Percentiles rank a stretch among this genome's conserved stretches.
Conservation (phyloP, 2,888 invertebrate genomes). For the Eupithecia centaureata region DNA sequence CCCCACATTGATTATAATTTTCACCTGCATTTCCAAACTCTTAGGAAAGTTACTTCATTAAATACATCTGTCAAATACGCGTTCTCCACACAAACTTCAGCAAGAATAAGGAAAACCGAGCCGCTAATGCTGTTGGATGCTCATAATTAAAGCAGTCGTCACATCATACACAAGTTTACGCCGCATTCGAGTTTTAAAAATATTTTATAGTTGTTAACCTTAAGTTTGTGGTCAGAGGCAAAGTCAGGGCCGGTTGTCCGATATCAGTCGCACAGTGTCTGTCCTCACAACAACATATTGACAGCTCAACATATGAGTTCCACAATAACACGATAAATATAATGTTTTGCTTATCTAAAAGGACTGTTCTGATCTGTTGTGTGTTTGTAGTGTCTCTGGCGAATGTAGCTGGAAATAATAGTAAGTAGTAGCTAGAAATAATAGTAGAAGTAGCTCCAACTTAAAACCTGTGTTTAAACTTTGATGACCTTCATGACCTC, state of each 20-base stretch:
- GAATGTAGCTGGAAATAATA: slow-evolving; percentile 52
- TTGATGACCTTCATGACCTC: slow-evolving; percentile 45
- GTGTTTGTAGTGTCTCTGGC: slow-evolving; percentile 48
- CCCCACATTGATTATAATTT: too few species aligned
- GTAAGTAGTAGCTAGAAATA: slow-evolving; percentile 46
- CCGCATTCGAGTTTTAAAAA: slow-evolving; percentile 53
- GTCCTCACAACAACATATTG: slow-evolving; percentile 53
- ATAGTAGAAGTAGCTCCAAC: slow-evolving; percentile 14
- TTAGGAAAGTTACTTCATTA: background rate
- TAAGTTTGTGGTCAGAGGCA: slow-evolving; percentile 56
- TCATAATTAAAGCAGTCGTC: slow-evolving; percentile 50
- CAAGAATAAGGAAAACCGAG: slow-evolving; percentile 51
- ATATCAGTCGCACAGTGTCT: slow-evolving; percentile 63
- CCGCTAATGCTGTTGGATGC: slow-evolving; percentile 31
- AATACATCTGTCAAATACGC: slow-evolving; percentile 1
- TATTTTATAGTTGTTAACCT: slow-evolving; percentile 70
- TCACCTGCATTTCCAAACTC: background rate
- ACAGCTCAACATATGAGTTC: slow-evolving; percentile 41
- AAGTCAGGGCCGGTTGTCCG: slow-evolving; percentile 59
- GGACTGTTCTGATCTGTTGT: slow-evolving; percentile 43
- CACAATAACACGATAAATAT: slow-evolving; percentile 43
- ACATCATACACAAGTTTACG: slow-evolving; percentile 40
- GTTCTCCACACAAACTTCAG: background rate
- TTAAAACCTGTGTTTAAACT: slow-evolving; percentile 39
- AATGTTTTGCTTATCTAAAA: slow-evolving; percentile 50